phyloP scores from a whole-genome alignment of 2,113 vertebrate genomes.

The Leiothrix lutea region DNA sequence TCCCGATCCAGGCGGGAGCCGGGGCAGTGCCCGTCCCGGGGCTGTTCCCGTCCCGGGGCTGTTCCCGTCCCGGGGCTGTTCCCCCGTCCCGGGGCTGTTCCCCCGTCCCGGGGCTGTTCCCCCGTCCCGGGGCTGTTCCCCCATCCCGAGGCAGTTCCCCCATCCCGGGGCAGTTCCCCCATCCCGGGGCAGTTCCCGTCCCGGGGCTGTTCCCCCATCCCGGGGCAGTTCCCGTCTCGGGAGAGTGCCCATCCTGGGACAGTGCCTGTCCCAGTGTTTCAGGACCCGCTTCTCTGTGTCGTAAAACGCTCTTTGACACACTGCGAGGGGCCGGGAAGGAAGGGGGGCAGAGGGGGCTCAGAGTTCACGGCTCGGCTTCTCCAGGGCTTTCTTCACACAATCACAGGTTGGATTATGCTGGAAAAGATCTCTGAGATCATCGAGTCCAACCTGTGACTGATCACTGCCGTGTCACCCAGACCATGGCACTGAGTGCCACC shows the following conservation, averaged over 20 bases:
- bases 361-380: rapidly evolving
- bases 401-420: background rate
- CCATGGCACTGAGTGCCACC: background rate
- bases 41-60: background rate
- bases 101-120: too few species aligned
- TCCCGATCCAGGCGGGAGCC: background rate
- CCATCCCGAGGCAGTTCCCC: too few species aligned
- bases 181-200: too few species aligned
- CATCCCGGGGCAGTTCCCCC: too few species aligned
- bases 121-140: too few species aligned
- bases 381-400: too few species aligned
- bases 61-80: background rate
- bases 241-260: too few species aligned
- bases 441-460: rapidly evolving
- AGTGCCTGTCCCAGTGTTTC: background rate
- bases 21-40: background rate
- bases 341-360: rapidly evolving
- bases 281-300: rapidly evolving
- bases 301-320: background rate
- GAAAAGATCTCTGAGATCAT: background rate
- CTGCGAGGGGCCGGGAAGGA: background rate
- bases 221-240: background rate
- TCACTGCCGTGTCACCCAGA: background rate
- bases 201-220: too few species aligned
- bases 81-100: background rate